A percentile compares a stretch with the other conserved stretches of the same genome.
phyloP scores from a whole-genome alignment of 2,113 vertebrate species.

The Cebus imitator region DNA sequence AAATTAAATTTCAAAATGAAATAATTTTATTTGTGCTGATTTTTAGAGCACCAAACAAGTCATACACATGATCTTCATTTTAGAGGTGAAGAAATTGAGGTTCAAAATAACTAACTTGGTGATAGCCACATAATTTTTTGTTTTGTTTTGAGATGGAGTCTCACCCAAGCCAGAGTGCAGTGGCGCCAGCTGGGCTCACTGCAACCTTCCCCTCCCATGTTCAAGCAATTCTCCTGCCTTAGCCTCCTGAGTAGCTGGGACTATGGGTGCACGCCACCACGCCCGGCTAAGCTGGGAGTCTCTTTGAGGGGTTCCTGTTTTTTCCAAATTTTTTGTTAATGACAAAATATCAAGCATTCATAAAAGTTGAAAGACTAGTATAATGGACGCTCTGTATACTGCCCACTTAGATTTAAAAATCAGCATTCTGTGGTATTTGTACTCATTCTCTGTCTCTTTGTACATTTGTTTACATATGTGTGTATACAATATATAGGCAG shows the following conservation, averaged over 20 bases:
- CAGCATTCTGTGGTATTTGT: background rate
- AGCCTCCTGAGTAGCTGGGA: no score
- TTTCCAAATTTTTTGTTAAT: background rate
- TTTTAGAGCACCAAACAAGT: background rate
- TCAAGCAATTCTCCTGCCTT: no score
- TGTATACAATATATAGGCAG: no score
- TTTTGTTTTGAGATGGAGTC: no score
- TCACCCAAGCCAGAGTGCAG: no score
- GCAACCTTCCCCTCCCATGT: no score
- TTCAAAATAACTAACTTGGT: background rate
- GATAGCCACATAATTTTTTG: background rate
- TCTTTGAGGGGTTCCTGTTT: background rate
- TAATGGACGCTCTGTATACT: background rate
- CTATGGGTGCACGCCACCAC: no score
- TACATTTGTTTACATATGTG: background rate
- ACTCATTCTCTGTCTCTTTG: background rate
- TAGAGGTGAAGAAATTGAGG: background rate
- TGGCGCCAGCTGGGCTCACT: no score
- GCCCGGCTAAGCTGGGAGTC: background rate
- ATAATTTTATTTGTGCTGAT: background rate
- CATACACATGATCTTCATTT: background rate
- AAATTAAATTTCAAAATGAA: background rate
- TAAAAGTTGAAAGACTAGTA: background rate
- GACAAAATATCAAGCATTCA: background rate
- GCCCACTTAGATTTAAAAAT: background rate